Conservation (phyloP, 2,888 invertebrate species). For the Heteromurus nitidus region DNA sequence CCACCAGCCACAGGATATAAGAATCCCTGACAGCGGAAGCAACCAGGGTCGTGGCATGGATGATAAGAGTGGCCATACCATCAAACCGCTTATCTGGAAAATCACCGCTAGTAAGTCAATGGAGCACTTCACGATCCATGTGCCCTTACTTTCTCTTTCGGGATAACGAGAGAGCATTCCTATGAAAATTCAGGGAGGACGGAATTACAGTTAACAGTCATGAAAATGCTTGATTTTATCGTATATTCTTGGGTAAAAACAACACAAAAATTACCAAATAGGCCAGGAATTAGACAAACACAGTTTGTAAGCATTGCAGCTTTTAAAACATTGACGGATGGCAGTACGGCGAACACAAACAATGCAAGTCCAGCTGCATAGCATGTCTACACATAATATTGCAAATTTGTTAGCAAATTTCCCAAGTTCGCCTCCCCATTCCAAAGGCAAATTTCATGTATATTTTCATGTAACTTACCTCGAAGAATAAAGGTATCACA, state of each 20-base stretch:
- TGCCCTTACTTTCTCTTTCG: conserved; percentile 80
- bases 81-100: conserved; percentile 92
- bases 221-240: too few relatives aligned
- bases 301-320: conserved; percentile 98
- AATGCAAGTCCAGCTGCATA: conserved; percentile 91
- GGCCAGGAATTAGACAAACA: conserved; percentile 91
- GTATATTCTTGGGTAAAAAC: too few relatives aligned
- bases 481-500: conserved; percentile 85
- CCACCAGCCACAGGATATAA: conserved; percentile 98
- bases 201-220: neutral
- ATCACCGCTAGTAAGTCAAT: conserved; percentile 88
- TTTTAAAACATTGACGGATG: conserved; percentile 93
- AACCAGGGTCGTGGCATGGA: conserved; percentile 84
- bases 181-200: conserved; percentile 75
- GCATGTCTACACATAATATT: conserved; percentile 80
- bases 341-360: conserved; percentile 90
- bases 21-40: conserved; percentile 88
- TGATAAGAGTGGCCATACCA: conserved; percentile 88
- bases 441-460: neutral
- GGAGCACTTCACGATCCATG: conserved; percentile 71
- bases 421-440: neutral
- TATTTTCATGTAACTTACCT: conserved; percentile 55
- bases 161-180: conserved; percentile 88
- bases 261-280: conserved; percentile 80
- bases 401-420: conserved; percentile 10